Evolutionary conservation across 2,888 invertebrate genomes (phyloP).

Genomic region (Thymelicus sylvestris): DNA sequence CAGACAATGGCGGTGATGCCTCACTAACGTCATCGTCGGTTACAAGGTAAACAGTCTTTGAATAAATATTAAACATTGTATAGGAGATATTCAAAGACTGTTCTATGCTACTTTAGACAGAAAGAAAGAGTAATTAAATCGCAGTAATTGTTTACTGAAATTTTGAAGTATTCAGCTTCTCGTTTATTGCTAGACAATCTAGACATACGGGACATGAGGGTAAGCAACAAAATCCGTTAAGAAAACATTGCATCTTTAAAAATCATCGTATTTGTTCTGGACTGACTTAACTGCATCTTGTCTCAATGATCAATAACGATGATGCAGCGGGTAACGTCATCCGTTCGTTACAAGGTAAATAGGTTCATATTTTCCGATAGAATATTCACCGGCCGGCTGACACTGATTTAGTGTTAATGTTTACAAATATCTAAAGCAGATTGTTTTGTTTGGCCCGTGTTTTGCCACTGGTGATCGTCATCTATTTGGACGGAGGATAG

Average conservation of each 20-base stretch:
- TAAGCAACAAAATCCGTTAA: too few relatives aligned
- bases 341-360: slow-evolving; percentile 20
- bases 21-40: slow-evolving; percentile 24
- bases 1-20: slow-evolving; percentile 31
- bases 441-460: slow-evolving; percentile 26
- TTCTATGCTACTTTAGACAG: background rate
- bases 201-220: too few relatives aligned
- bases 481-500: slow-evolving; percentile 8
- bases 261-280: too few relatives aligned
- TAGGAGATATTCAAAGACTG: background rate
- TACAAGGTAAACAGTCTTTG: slow-evolving; percentile 23
- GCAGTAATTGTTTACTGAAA: too few relatives aligned
- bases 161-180: too few relatives aligned
- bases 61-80: slow-evolving; percentile 20
- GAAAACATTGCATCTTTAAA: too few relatives aligned
- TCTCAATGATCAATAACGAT: background rate
- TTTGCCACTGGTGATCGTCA: slow-evolving; percentile 9
- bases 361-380: slow-evolving; percentile 17
- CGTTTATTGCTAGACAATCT: too few relatives aligned
- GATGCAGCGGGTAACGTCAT: slow-evolving; percentile 10
- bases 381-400: background rate
- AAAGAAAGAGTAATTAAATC: background rate
- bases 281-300: background rate
- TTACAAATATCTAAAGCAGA: slow-evolving; percentile 21
- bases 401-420: slow-evolving; percentile 9